phyloP scores from a whole-genome alignment of 2,113 vertebrate species.

The Alces alces region DNA sequence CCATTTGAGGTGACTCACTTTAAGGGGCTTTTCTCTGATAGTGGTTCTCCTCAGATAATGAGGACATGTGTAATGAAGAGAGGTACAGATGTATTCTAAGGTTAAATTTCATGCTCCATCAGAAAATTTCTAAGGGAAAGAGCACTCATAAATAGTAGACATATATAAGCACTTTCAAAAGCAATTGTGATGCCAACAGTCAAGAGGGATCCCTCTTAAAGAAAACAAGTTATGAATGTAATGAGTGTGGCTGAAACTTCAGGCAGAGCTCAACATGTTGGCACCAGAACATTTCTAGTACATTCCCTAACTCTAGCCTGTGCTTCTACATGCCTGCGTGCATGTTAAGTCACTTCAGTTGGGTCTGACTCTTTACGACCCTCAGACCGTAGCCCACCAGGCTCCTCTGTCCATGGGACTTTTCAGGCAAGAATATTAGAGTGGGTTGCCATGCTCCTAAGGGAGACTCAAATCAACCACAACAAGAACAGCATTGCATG shows the following conservation, averaged over 20 bases:
- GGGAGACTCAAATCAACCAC: not conserved
- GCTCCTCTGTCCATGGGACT: not conserved
- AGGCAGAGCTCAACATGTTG: not conserved
- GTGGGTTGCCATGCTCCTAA: not conserved
- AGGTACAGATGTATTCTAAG: not conserved
- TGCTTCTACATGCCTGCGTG: fast-evolving
- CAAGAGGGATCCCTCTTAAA: not conserved
- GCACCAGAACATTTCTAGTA: not conserved
- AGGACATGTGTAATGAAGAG: not conserved
- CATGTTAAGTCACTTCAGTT: not conserved
- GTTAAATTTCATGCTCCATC: not conserved
- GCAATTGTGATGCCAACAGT: not conserved
- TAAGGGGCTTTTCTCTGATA: not conserved
- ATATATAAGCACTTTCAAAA: not conserved
- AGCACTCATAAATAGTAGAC: not conserved
- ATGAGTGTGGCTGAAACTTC: not conserved
- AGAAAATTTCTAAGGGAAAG: not conserved
- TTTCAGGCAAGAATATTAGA: not conserved
- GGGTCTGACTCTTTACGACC: not conserved
- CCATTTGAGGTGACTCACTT: not conserved
- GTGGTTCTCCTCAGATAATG: not conserved
- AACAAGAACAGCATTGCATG: not conserved
- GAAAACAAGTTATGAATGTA: not conserved
- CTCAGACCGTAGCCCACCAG: not conserved
- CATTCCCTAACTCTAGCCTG: not conserved